A percentile compares a stretch with the other conserved stretches of the same genome.
These are phyloP conservation scores for Scarus forsteni DNA, from an alignment of 2,797 vertebrate species.

Conservation along the genomic window DNA sequence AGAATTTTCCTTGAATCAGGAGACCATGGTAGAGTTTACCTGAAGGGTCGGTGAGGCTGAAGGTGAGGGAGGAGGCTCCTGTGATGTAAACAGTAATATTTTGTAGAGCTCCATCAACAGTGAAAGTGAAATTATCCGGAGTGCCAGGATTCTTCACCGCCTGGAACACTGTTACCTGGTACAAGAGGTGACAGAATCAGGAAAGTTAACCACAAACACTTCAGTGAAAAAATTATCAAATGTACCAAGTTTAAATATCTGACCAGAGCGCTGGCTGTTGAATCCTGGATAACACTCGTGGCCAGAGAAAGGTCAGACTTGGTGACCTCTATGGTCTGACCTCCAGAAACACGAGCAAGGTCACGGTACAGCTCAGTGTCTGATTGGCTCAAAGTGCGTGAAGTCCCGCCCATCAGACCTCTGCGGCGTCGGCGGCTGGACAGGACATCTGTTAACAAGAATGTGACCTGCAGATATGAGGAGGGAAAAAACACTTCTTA, in stretches of 20 bases:
- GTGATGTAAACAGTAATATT: constrained; percentile 76
- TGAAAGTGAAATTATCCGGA: constrained; percentile 68
- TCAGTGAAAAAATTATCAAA: background rate
- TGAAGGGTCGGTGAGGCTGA: constrained; percentile 67
- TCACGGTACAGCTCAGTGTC: constrained; percentile 69
- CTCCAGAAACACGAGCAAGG: constrained; percentile 76
- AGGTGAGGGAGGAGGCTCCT: constrained; percentile 66
- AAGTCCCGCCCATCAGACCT: rapidly evolving
- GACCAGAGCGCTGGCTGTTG: constrained; percentile 64
- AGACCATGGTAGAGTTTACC: constrained; percentile 51
- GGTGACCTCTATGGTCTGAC: constrained; percentile 73
- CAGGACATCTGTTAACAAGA: constrained; percentile 68
- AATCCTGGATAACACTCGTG: constrained; percentile 70
- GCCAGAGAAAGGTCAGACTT: constrained; percentile 62
- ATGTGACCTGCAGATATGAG: constrained; percentile 67
- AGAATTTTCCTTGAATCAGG: no score
- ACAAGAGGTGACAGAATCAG: background rate
- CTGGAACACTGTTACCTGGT: constrained; percentile 80
- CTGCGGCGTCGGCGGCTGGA: constrained; percentile 30
- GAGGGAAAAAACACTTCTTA: background rate
- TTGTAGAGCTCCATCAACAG: constrained; percentile 64
- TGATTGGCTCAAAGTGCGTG: background rate
- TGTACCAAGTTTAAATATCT: background rate
- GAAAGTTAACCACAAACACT: background rate
- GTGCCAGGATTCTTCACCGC: constrained; percentile 51